Conservation (phyloP, 2,113 vertebrate genomes). For the Azemiops feae region DNA sequence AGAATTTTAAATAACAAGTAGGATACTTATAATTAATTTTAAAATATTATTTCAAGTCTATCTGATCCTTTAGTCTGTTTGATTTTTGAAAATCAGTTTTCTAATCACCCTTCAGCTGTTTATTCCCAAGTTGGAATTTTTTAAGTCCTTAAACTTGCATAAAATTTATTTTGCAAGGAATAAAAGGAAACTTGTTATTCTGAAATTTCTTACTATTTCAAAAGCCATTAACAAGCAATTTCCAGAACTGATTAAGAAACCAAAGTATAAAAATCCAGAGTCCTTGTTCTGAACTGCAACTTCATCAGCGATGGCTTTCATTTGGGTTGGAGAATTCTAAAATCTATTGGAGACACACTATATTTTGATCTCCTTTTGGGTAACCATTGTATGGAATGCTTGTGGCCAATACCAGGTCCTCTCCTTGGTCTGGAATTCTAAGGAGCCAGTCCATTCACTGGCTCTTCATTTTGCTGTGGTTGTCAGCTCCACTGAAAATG, state of each 20-base stretch:
- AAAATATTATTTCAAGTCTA: no score
- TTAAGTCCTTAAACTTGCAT: no score
- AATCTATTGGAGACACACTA: background rate
- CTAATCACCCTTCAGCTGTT: no score
- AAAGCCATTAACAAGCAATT: background rate
- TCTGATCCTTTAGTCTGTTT: no score
- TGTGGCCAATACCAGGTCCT: background rate
- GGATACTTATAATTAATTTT: no score
- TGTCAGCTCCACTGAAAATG: background rate
- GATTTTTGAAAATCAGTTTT: no score
- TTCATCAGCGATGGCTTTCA: background rate
- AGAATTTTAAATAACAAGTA: no score
- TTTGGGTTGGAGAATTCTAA: background rate
- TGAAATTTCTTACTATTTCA: no score
- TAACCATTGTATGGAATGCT: background rate
- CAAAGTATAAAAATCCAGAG: background rate
- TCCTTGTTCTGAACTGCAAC: background rate
- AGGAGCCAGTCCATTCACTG: background rate
- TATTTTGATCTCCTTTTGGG: background rate
- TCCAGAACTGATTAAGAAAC: background rate
- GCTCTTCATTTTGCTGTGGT: background rate
- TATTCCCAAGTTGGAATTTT: no score
- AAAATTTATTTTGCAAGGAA: no score
- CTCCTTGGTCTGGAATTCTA: background rate
- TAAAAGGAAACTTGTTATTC: no score